A percentile compares a stretch with the other conserved stretches of the same genome.
phyloP scores from a whole-genome alignment of 2,797 vertebrate species.

The Octomys mimax region DNA sequence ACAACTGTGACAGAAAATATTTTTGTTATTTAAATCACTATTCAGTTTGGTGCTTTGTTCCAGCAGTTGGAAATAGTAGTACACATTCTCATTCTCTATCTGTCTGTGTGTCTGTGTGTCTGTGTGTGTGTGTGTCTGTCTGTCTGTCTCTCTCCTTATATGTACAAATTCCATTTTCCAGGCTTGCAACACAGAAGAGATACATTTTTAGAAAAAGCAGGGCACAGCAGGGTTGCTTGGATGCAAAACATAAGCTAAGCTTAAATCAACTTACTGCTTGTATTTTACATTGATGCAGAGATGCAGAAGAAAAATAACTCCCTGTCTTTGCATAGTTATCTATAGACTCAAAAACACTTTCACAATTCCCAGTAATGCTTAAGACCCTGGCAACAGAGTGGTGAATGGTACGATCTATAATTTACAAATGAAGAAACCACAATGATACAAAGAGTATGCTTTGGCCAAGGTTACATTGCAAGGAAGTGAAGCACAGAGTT shows the following conservation, averaged over 20 bases:
- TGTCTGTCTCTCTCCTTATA: not conserved
- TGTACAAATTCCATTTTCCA: slow-evolving; percentile 62
- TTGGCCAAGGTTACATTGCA: not conserved
- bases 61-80: not conserved
- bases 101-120: not conserved
- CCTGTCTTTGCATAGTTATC: not conserved
- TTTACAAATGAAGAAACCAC: not conserved
- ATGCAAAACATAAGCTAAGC: slow-evolving; percentile 2
- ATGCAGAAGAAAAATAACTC: not conserved
- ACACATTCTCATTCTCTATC: not conserved
- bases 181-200: slow-evolving; percentile 42
- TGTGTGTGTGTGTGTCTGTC: not conserved
- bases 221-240: slow-evolving; percentile 9
- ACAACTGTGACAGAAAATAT: not conserved
- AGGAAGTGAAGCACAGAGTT: not conserved
- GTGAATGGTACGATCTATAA: not conserved
- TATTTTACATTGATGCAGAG: slow-evolving; percentile 14
- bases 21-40: slow-evolving; percentile 33
- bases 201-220: not conserved
- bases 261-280: slow-evolving; percentile 41
- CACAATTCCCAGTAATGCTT: not conserved
- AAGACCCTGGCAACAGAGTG: not conserved
- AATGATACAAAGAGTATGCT: not conserved
- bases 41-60: not conserved
- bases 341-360: not conserved